Evolutionary conservation across 2,113 vertebrate genomes (phyloP).

Genomic region (Sturnus vulgaris): DNA sequence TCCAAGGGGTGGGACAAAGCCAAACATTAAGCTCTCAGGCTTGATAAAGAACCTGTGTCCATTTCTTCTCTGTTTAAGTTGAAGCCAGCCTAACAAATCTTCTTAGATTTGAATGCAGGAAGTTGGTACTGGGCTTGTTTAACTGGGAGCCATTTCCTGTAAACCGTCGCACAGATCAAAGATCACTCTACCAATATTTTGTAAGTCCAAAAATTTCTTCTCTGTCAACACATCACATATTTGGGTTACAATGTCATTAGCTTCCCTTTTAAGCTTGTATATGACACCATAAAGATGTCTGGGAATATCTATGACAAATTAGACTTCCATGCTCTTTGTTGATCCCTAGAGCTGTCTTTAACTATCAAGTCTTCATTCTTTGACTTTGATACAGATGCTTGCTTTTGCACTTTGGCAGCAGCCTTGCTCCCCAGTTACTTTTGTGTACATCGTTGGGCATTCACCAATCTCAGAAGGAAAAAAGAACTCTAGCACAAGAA

Average conservation of each 20-base stretch:
- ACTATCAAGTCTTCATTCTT: constrained; percentile 16
- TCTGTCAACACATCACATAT: constrained; percentile 57
- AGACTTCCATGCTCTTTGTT: constrained; percentile 17
- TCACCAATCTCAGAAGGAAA: background rate
- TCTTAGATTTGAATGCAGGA: constrained; percentile 30
- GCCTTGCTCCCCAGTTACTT: background rate
- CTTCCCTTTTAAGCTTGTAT: constrained; percentile 54
- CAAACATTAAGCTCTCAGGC: background rate
- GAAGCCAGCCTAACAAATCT: background rate
- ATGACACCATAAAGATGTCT: constrained; percentile 40
- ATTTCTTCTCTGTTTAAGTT: constrained; percentile 30
- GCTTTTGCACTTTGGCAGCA: background rate
- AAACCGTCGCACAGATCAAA: constrained; percentile 60
- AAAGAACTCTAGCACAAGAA: background rate
- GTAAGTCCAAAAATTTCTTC: constrained; percentile 44
- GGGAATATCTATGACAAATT: constrained; percentile 17
- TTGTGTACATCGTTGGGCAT: background rate
- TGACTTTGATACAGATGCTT: background rate
- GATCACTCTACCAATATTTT: constrained; percentile 36
- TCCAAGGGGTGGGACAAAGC: background rate
- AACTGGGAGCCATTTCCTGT: constrained; percentile 50
- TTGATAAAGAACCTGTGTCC: background rate
- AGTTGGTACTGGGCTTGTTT: constrained; percentile 43
- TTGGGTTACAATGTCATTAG: constrained; percentile 40
- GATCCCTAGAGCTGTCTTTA: background rate